Evolutionary conservation across 2,888 invertebrate genomes (phyloP), one percentile per base, ranked within the genome.

Genomic region (Cyaniris semiargus): DNA sequence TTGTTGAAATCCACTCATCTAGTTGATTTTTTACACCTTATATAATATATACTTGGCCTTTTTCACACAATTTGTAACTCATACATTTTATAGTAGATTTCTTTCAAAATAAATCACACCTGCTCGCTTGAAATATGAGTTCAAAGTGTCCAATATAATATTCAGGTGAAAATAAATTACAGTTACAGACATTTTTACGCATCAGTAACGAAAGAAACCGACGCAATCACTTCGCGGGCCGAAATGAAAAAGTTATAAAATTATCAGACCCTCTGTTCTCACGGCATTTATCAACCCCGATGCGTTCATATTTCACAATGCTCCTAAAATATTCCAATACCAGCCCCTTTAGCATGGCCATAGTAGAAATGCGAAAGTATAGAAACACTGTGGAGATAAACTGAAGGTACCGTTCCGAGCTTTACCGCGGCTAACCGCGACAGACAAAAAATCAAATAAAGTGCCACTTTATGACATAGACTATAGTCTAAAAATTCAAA

Each of bases 161-260:
- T 66, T 27, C 66, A 60, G 15, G 66, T 27, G 15, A 18, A 66
- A 66, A 66, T 66, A 31, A 66, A 66, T 66, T 66, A 66, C 66
- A 66, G 66, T 66, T 66, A 31, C 66, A 66, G 66, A 66, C 27
- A 66, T 66, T 66, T 66, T 66, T 15, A 66, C 66, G 27, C 66
- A 27, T 66, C 66, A 66, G 66, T 66, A 6, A 18, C 27, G 66
- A 6, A 31, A 66, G 66, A 66, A 66, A 66, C 15, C 15, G 27
- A 15, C 66, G 27, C 66, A 66, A 27, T 66, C 66, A 31, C 18
- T 66, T 27, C 4, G 27, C 66, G 13, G 27, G 48, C 13, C 66
- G 27, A 76, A 79, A 79, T 77, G 77, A 79, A 79, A 79, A 77
- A 72, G 79, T 74, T 76, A 76, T 77, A 76, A 79, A 79, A 77